Conservation (phyloP, 2,797 vertebrate species). For the Kryptopterus vitreolus region DNA sequence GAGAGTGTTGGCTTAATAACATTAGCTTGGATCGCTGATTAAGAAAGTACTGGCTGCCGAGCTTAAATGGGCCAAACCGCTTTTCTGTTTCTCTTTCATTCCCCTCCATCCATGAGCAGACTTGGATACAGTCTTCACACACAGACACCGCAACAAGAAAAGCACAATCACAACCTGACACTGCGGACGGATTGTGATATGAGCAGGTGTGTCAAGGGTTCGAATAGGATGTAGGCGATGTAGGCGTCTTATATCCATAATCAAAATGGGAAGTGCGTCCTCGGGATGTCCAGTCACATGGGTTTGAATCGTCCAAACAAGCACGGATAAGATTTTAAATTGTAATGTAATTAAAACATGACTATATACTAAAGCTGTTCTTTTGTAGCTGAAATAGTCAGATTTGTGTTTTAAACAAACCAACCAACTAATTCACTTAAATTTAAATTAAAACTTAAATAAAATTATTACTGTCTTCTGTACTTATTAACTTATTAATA, state of each 20-base stretch:
- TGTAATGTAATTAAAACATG: neutral
- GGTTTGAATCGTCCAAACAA: neutral
- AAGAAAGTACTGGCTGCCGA: slow-evolving; percentile 59
- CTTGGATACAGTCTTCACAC: neutral
- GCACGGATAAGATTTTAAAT: neutral
- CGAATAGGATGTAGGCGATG: slow-evolving; percentile 15
- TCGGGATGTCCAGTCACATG: neutral
- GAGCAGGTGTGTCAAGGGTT: neutral
- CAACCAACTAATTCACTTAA: too few relatives aligned
- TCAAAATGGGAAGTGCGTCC: neutral
- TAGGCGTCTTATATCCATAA: neutral
- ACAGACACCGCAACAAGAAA: neutral
- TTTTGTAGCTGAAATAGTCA: neutral
- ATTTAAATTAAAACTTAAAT: too few relatives aligned
- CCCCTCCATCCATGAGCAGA: slow-evolving; percentile 23
- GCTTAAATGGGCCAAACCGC: slow-evolving; percentile 52
- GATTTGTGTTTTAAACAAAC: too few relatives aligned
- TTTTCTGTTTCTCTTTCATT: slow-evolving; percentile 19
- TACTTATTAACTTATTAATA: too few relatives aligned
- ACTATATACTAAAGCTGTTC: neutral
- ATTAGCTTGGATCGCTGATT: slow-evolving; percentile 63
- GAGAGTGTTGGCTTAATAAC: slow-evolving; percentile 67
- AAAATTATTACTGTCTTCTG: too few relatives aligned
- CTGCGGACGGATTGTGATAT: neutral
- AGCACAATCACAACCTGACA: neutral